Conservation (phyloP, 2,797 vertebrate genomes). For the Spinus pinus region DNA sequence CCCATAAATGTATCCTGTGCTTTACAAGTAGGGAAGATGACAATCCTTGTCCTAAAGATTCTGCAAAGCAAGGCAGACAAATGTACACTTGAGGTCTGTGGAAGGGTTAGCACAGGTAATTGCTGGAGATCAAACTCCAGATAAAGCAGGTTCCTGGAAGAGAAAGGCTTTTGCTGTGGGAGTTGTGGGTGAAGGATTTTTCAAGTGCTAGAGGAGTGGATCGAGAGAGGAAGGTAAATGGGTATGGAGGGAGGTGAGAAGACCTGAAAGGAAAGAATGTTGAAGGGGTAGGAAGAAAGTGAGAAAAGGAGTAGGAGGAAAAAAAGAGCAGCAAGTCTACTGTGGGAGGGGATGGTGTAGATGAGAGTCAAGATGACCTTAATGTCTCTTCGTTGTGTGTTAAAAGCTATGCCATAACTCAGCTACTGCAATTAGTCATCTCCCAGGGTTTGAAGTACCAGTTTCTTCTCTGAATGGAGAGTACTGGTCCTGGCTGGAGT, state of each 20-base stretch:
- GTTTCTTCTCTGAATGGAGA: conserved; percentile 9
- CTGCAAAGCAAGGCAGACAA: background rate
- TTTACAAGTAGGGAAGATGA: background rate
- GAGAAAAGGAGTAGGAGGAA: conserved; percentile 54
- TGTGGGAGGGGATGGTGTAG: conserved; percentile 51
- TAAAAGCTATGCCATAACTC: conserved; percentile 38
- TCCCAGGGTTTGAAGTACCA: background rate
- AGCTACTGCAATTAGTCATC: conserved; percentile 47
- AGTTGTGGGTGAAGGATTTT: background rate
- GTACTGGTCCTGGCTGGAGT: background rate
- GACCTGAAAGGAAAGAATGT: conserved; percentile 38
- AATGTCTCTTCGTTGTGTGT: background rate
- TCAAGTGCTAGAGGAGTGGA: background rate
- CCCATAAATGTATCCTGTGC: background rate
- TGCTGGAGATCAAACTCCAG: background rate
- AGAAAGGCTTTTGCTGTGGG: background rate
- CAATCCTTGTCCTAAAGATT: background rate
- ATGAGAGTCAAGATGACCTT: conserved; percentile 58
- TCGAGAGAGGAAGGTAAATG: background rate
- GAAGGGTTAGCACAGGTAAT: background rate
- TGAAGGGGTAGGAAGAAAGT: conserved; percentile 26
- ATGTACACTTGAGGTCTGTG: background rate
- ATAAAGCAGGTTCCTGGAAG: conserved; percentile 7
- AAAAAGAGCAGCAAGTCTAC: conserved; percentile 29
- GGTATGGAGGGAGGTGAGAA: background rate